A percentile compares a stretch with the other conserved stretches of the same genome.
Conservation (phyloP, 1,140 invertebrate species). For the Telenomus remus region DNA sequence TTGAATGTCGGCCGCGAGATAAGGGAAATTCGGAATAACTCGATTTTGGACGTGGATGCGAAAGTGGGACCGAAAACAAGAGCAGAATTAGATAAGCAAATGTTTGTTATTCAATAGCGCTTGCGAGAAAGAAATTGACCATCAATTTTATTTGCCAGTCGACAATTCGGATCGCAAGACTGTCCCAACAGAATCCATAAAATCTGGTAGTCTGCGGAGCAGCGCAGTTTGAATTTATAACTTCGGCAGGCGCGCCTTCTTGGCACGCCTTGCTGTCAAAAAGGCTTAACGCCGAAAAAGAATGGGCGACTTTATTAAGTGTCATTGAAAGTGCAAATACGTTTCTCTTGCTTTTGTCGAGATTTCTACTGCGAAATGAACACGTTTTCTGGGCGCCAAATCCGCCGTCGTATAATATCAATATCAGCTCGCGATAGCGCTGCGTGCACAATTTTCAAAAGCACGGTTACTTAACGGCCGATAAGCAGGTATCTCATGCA, state of each 20-base stretch:
- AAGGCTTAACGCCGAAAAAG: neutral
- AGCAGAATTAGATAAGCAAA: too few relatives aligned
- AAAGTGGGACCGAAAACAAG: too few relatives aligned
- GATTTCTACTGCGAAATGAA: too few relatives aligned
- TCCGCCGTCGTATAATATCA: neutral
- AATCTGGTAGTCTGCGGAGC: neutral
- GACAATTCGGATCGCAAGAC: neutral
- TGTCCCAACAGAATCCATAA: neutral
- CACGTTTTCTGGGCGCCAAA: neutral
- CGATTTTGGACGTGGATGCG: too few relatives aligned
- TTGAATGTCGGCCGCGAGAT: too few relatives aligned
- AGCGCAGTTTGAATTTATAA: neutral
- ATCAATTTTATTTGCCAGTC: too few relatives aligned
- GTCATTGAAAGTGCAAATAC: slow-evolving; percentile 1
- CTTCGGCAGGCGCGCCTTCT: neutral
- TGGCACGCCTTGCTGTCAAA: slow-evolving; percentile 1
- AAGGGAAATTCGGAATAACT: too few relatives aligned
- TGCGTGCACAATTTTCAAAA: slow-evolving; percentile 28
- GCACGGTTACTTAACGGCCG: slow-evolving; percentile 32
- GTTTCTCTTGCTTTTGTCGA: too few relatives aligned
- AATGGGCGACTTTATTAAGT: neutral
- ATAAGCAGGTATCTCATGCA: slow-evolving; percentile 25
- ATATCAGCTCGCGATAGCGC: slow-evolving; percentile 12
- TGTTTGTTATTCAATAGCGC: too few relatives aligned
- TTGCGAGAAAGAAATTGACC: too few relatives aligned